A percentile compares a stretch with the other conserved stretches of the same genome.
Evolutionary conservation across 1,140 invertebrate species (phyloP).

Genomic region (Pseudomyrmex concolor): DNA sequence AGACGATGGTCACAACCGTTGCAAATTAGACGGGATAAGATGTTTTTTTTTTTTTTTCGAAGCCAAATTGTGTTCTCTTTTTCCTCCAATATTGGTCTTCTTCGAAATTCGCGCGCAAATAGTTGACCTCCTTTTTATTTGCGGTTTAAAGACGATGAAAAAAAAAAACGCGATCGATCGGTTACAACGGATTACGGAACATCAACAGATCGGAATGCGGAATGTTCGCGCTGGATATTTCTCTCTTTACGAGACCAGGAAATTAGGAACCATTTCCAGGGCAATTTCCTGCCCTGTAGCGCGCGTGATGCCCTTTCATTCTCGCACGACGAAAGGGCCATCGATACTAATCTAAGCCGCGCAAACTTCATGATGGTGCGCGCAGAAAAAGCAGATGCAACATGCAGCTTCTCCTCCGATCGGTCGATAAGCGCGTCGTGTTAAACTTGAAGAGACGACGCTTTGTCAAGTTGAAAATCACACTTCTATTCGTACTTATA

Average conservation of each 20-base stretch:
- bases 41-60: not conserved
- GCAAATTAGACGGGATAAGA: not conserved
- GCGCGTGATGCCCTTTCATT: conserved; percentile 49
- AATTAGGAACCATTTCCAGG: conserved; percentile 61
- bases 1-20: conserved; percentile 7
- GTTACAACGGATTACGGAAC: conserved; percentile 45
- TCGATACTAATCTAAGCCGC: conserved; percentile 62
- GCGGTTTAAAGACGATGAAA: conserved; percentile 12
- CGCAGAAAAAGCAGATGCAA: conserved; percentile 58
- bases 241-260: conserved; percentile 9
- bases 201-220: conserved; percentile 19
- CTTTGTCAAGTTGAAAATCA: not conserved
- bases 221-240: not conserved
- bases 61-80: not conserved
- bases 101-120: not conserved
- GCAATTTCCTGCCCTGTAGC: conserved; percentile 47
- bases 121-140: not conserved
- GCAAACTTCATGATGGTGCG: conserved; percentile 38
- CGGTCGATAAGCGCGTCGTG: conserved; percentile 20
- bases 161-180: conserved; percentile 30
- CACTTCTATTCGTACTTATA: not conserved
- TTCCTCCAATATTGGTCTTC: not conserved
- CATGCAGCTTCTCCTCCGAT: conserved; percentile 45
- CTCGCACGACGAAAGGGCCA: conserved; percentile 58
- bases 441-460: conserved; percentile 23